Base-by-base conservation (phyloP, 1,140 invertebrate species). In the Ips typographus region DNA sequence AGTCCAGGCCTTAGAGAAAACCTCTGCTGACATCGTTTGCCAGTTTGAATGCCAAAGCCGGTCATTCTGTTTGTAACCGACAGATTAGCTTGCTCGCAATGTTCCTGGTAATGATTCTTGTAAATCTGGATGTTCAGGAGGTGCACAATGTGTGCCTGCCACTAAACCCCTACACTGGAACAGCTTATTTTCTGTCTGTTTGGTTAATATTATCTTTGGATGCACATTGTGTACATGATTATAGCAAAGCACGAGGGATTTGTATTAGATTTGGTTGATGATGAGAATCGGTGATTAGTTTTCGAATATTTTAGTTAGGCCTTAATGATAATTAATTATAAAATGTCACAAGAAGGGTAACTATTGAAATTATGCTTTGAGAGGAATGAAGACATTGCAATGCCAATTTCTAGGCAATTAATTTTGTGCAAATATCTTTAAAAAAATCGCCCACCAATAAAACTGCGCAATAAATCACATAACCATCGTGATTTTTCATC, bases 81-180 rank as follows among this genome's bases (percentile, higher is more conserved):
- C 64, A 66, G 38, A 66, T 66, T 58, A 66, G 47, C 55, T 58
- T 66, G 64, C 44, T 66, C 41, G 43, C 43, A 47, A 59, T 51
- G 39, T 57, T 40, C 7, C 64, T 66, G 6, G 44, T 55, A 22
- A 40, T 58, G 39, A 5, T 58, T n/a, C 51, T 55, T 37, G 53
- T 22, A 57, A 66, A 40, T 40, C 36, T 8, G n/a, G 37, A 41
- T 42, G 8, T 55, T 59, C 43, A 57, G 55, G 55, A 66, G 55
- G 22, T 22, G 22, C 22, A 22, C 22, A 22, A 56, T 65, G 56
- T 56, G 43, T 65, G 52, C 52, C 62, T 43, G 62, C 51, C 56
- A 65, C 36, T 49, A 49, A 7, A 51, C 22, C 5, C 40, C 39
- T 4, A 22, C 44, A 39, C 40, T 61, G 22, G 4, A 39, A 4